These are phyloP conservation scores for Pholis gunnellus DNA, from an alignment of 2,113 vertebrate genomes.

Conservation along the genomic window DNA sequence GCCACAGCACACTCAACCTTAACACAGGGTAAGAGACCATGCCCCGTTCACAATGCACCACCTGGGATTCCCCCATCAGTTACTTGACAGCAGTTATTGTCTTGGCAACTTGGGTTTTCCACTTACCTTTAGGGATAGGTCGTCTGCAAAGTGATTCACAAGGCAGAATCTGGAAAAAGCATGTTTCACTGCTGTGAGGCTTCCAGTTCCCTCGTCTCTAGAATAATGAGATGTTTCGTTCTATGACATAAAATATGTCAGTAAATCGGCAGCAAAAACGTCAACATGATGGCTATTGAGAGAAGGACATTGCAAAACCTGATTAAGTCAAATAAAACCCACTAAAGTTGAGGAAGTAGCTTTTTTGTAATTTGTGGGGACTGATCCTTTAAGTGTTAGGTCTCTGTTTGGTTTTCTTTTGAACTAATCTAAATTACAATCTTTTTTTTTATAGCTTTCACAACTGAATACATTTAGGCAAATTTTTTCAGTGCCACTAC, in stretches of 20 bases:
- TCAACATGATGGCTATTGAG: background rate
- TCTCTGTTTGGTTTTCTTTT: background rate
- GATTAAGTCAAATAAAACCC: background rate
- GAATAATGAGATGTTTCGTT: too few species aligned
- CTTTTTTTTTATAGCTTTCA: background rate
- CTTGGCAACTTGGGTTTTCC: background rate
- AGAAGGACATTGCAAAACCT: background rate
- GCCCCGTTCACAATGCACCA: background rate
- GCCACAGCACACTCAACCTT: conserved; percentile 89
- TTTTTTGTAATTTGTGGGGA: background rate
- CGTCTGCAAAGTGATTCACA: background rate
- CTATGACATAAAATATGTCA: background rate
- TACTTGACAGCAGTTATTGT: background rate
- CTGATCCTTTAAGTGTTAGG: background rate
- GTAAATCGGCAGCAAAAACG: background rate
- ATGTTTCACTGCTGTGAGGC: background rate
- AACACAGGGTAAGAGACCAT: conserved; percentile 87
- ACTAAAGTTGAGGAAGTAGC: background rate
- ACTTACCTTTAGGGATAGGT: background rate
- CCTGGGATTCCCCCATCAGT: background rate
- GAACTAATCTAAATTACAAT: background rate
- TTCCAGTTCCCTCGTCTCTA: too few species aligned
- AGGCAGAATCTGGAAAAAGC: background rate
- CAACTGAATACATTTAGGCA: background rate
- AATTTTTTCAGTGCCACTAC: conserved; percentile 1